phyloP scores from a whole-genome alignment of 2,113 vertebrate genomes.

The Sapayoa aenigma region DNA sequence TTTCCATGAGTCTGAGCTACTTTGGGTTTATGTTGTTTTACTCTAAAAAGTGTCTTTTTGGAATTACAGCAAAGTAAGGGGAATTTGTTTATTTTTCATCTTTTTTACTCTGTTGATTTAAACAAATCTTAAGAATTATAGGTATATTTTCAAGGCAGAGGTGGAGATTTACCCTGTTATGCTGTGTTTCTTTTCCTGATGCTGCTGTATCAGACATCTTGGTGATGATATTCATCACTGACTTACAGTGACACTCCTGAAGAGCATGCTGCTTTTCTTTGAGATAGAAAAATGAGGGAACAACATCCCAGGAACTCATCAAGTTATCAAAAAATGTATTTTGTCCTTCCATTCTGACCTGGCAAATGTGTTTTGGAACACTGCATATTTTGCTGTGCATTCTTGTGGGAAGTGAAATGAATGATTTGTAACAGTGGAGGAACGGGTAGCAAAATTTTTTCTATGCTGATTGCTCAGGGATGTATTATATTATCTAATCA shows the following conservation, averaged over 20 bases:
- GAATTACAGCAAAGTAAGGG: background rate
- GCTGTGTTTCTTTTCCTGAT: background rate
- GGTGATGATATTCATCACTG: background rate
- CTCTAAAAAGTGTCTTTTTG: background rate
- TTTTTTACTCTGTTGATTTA: background rate
- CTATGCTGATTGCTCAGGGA: constrained; percentile 1
- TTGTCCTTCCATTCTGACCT: background rate
- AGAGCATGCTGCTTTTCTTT: background rate
- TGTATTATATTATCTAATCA: constrained; percentile 24
- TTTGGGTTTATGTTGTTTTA: background rate
- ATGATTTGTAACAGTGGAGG: background rate
- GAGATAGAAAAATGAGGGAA: background rate
- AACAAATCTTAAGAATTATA: background rate
- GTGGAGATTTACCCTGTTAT: background rate
- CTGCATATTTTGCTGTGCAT: background rate
- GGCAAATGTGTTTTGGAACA: background rate
- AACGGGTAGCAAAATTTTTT: constrained; percentile 11
- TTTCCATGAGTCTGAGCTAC: background rate
- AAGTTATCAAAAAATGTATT: background rate
- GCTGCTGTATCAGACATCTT: background rate
- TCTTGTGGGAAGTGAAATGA: background rate
- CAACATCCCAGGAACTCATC: background rate
- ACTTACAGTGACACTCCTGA: background rate
- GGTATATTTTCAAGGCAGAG: background rate
- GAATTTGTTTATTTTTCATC: background rate